phyloP scores from a whole-genome alignment of 2,113 vertebrate species.

The Neolamprologus devosi region DNA sequence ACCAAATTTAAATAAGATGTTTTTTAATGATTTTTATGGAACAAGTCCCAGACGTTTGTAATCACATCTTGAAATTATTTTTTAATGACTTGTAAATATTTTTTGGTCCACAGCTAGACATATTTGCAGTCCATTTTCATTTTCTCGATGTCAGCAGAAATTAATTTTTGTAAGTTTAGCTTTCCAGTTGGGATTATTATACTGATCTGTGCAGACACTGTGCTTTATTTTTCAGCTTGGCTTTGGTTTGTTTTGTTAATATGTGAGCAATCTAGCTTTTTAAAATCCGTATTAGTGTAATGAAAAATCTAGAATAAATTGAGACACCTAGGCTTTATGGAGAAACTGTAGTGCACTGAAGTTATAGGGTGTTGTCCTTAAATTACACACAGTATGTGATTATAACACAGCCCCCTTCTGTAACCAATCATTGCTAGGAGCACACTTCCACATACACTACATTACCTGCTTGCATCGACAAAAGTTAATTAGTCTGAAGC shows the following conservation, averaged over 20 bases:
- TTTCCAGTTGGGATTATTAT: neutral
- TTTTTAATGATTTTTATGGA: neutral
- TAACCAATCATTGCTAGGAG: neutral
- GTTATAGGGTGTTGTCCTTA: neutral
- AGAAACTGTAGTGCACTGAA: neutral
- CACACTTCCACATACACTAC: slow-evolving; percentile 42
- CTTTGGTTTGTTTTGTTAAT: neutral
- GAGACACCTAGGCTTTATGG: neutral
- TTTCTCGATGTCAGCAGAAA: neutral
- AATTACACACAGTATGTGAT: neutral
- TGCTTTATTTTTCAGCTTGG: neutral
- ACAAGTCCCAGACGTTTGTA: neutral
- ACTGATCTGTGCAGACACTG: neutral
- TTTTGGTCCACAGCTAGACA: neutral
- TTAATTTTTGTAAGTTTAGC: neutral
- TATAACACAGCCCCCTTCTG: neutral
- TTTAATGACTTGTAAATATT: neutral
- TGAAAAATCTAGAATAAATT: neutral
- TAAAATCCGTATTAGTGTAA: neutral
- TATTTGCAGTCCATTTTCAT: neutral
- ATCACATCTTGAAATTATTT: neutral
- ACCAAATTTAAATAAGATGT: neutral
- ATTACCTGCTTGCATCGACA: slow-evolving; percentile 39
- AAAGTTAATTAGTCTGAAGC: slow-evolving; percentile 66
- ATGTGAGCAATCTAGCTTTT: neutral